These are phyloP conservation scores for Oxyura jamaicensis DNA, from an alignment of 2,113 vertebrate genomes.

Conservation along the genomic window DNA sequence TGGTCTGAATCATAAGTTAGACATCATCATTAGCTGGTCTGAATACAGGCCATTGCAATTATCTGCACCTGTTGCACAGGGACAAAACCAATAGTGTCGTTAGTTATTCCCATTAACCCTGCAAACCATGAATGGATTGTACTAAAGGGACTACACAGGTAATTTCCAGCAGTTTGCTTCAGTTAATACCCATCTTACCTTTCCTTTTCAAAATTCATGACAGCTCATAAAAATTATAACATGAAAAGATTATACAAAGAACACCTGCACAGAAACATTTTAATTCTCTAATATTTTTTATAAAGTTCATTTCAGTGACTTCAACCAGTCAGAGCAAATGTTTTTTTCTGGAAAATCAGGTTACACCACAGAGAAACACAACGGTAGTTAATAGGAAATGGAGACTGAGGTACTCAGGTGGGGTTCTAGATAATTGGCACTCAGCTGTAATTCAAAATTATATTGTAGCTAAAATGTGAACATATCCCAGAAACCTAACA, in stretches of 20 bases:
- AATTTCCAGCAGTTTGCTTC: not conserved
- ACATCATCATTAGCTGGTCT: too few species aligned
- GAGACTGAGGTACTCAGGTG: not conserved
- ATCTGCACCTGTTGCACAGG: not conserved
- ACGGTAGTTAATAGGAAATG: not conserved
- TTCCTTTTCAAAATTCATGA: not conserved
- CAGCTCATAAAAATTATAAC: not conserved
- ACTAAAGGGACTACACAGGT: not conserved
- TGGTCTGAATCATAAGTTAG: not conserved
- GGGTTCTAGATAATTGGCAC: not conserved
- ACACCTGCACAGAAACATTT: not conserved
- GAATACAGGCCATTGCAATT: not conserved
- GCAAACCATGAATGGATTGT: not conserved
- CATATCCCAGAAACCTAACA: not conserved
- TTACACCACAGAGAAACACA: not conserved
- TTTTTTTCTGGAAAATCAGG: not conserved
- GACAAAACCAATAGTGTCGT: not conserved
- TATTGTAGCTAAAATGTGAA: not conserved
- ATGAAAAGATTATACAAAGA: not conserved
- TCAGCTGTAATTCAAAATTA: constrained; percentile 9
- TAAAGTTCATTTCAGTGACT: not conserved
- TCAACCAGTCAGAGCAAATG: not conserved
- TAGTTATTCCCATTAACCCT: not conserved
- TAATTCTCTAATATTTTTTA: not conserved
- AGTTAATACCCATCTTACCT: not conserved